phyloP scores from a whole-genome alignment of 2,888 invertebrate genomes.

The Acleris emargana region DNA sequence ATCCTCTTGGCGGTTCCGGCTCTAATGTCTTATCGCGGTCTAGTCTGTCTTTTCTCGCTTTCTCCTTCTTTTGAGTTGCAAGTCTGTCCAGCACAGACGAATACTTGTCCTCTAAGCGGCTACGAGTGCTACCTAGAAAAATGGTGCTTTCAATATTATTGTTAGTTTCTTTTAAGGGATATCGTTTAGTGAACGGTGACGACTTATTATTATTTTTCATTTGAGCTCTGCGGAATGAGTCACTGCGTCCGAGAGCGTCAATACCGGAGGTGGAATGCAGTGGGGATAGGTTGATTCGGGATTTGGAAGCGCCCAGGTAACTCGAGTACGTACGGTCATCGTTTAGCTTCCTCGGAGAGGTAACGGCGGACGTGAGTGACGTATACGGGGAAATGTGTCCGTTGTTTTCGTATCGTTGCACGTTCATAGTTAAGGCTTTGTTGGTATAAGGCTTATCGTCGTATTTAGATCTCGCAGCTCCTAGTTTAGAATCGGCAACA shows the following conservation, averaged over 20 bases:
- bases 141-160: constrained; percentile 71
- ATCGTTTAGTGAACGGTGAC: constrained; percentile 73
- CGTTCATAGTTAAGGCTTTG: constrained; percentile 68
- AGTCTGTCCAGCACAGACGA: constrained; percentile 89
- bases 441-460: constrained; percentile 70
- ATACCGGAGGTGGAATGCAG: constrained; percentile 67
- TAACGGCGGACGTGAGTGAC: constrained; percentile 60
- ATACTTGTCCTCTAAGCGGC: constrained; percentile 91
- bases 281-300: constrained; percentile 72
- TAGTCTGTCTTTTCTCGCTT: constrained; percentile 76
- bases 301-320: constrained; percentile 68
- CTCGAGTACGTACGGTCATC: constrained; percentile 72
- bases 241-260: constrained; percentile 71
- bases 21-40: constrained; percentile 89
- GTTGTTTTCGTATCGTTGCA: constrained; percentile 75
- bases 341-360: constrained; percentile 61
- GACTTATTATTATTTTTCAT: constrained; percentile 70
- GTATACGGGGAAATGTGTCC: constrained; percentile 72
- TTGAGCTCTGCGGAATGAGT: constrained; percentile 77
- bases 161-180: constrained; percentile 77
- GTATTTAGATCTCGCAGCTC: constrained; percentile 63
- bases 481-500: constrained; percentile 62
- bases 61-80: constrained; percentile 83
- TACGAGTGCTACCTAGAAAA: constrained; percentile 84
- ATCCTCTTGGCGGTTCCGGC: constrained; percentile 80